These are phyloP conservation scores for Cyphomyrus discorhynchus DNA, from an alignment of 2,113 vertebrate genomes.

Conservation along the genomic window DNA sequence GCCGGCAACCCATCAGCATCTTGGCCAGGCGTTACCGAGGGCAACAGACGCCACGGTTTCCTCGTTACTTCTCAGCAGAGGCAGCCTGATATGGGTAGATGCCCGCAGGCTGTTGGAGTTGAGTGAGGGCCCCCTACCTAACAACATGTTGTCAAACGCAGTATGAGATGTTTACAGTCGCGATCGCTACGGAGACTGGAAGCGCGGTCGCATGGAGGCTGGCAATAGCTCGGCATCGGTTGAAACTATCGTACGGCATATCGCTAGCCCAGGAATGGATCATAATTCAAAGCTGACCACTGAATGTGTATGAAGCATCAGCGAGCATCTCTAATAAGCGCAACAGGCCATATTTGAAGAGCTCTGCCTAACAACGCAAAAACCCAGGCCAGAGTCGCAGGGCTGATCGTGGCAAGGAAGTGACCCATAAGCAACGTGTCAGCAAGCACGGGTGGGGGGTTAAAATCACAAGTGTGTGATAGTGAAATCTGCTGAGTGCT, in stretches of 20 bases:
- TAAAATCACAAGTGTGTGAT: neutral
- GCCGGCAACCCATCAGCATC: neutral
- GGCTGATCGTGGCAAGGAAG: neutral
- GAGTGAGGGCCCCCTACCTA: neutral
- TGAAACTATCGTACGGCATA: neutral
- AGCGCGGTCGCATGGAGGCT: neutral
- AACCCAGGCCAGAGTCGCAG: neutral
- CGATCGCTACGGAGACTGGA: neutral
- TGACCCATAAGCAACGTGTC: neutral
- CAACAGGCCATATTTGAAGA: neutral
- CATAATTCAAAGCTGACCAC: neutral
- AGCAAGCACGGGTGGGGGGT: neutral
- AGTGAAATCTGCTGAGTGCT: neutral
- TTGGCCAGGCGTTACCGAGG: neutral
- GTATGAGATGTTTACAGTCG: neutral
- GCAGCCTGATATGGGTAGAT: neutral
- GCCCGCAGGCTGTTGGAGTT: neutral
- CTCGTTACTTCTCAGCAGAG: neutral
- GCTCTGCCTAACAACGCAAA: neutral
- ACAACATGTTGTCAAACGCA: neutral
- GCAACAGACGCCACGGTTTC: neutral
- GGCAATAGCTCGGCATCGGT: neutral
- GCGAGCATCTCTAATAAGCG: neutral
- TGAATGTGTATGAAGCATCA: neutral
- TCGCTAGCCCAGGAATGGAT: neutral